These are phyloP conservation scores for Dicyrtomina minuta DNA, from an alignment of 2,888 invertebrate genomes.

Conservation along the genomic window DNA sequence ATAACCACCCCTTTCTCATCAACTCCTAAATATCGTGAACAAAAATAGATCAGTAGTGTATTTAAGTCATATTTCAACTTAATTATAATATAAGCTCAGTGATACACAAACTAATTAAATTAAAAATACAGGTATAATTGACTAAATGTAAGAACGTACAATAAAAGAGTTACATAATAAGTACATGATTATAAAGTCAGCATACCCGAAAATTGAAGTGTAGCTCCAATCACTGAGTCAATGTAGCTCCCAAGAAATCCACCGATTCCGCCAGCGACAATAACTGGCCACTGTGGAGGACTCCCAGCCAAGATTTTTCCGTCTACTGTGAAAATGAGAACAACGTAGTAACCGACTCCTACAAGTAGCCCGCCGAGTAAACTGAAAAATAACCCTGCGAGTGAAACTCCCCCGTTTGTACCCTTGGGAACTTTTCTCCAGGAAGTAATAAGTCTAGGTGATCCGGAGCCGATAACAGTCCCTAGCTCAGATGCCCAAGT, in stretches of 20 bases:
- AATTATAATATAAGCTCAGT: neutral
- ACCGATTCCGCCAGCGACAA: slow-evolving; percentile 69
- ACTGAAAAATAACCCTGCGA: slow-evolving; percentile 62
- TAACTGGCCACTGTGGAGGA: slow-evolving; percentile 74
- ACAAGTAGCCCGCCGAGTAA: slow-evolving; percentile 69
- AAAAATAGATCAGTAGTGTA: neutral
- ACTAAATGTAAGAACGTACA: no score
- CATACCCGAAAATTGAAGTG: slow-evolving; percentile 78
- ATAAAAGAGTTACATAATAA: no score
- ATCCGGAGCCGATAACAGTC: slow-evolving; percentile 67
- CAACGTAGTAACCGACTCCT: slow-evolving; percentile 71
- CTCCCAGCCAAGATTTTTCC: slow-evolving; percentile 62
- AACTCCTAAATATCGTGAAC: slow-evolving; percentile 62
- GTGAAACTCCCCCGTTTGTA: slow-evolving; percentile 83
- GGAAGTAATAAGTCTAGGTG: slow-evolving; percentile 73
- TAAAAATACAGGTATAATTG: no score
- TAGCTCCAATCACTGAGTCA: slow-evolving; percentile 82
- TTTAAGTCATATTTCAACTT: neutral
- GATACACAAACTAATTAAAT: slow-evolving; percentile 10
- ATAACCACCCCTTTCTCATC: slow-evolving; percentile 70
- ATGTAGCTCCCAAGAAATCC: slow-evolving; percentile 79
- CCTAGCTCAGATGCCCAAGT: slow-evolving; percentile 91
- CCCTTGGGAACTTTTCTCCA: slow-evolving; percentile 75
- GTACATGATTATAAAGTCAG: no score
- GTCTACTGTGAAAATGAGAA: slow-evolving; percentile 67